These are phyloP conservation scores for Cantharis flavilabris DNA, from an alignment of 2,888 invertebrate genomes.

Conservation along the genomic window DNA sequence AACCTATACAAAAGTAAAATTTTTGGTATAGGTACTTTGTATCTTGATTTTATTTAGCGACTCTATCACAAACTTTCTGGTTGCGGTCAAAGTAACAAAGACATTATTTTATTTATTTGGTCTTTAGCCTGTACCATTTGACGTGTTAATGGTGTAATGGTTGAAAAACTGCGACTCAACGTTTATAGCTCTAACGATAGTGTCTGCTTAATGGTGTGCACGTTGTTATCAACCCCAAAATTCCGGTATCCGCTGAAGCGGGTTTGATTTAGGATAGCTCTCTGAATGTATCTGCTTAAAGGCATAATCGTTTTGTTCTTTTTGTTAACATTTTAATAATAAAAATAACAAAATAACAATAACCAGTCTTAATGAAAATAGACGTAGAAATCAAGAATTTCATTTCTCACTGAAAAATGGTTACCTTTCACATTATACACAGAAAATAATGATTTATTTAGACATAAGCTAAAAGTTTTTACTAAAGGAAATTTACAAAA, in stretches of 20 bases:
- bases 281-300: constrained; percentile 22
- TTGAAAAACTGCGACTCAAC: constrained; percentile 42
- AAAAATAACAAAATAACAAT: constrained; percentile 7
- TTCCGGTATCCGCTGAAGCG: constrained; percentile 41
- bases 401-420: background rate
- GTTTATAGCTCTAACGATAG: constrained; percentile 43
- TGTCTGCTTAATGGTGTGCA: constrained; percentile 49
- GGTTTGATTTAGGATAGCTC: constrained; percentile 41
- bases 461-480: background rate
- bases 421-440: background rate
- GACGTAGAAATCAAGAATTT: background rate
- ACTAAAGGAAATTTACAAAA: background rate
- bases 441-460: background rate
- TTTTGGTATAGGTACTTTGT: background rate
- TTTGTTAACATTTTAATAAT: constrained; percentile 21
- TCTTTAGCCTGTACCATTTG: constrained; percentile 34
- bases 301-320: constrained; percentile 17
- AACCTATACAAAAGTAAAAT: background rate
- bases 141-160: constrained; percentile 38
- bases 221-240: constrained; percentile 46
- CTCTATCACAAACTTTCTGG: background rate
- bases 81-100: constrained; percentile 14
- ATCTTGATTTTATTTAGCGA: constrained; percentile 1
- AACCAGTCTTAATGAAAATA: background rate
- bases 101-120: constrained; percentile 25